A percentile compares a stretch with the other conserved stretches of the same genome.
Evolutionary conservation across 2,113 vertebrate species (phyloP).

Genomic region (Tetrax tetrax): DNA sequence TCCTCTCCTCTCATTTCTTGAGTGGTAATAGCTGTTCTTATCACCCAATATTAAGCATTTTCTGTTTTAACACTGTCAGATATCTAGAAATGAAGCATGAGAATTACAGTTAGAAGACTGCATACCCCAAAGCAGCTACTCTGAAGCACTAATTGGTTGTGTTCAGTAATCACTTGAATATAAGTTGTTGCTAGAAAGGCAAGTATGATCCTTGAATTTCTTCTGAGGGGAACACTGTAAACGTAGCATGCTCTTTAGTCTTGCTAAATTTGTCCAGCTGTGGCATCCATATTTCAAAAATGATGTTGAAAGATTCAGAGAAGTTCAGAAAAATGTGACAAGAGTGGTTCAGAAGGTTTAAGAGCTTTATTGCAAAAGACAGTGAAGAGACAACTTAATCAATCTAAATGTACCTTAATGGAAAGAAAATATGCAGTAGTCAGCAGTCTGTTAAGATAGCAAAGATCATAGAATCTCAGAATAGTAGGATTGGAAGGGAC

Average conservation of each 20-base stretch:
- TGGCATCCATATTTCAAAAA: constrained; percentile 47
- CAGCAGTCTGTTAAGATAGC: not conserved
- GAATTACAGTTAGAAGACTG: not conserved
- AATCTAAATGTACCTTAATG: not conserved
- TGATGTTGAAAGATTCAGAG: constrained; percentile 27
- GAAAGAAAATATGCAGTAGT: not conserved
- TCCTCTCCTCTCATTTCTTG: not conserved
- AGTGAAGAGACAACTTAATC: not conserved
- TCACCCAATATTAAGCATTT: not conserved
- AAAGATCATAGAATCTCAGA: not conserved
- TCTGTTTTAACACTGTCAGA: not conserved
- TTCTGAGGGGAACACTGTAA: not conserved
- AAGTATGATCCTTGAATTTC: not conserved
- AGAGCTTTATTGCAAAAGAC: constrained; percentile 24
- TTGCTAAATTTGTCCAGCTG: constrained; percentile 3
- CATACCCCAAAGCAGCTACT: not conserved
- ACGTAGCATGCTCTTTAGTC: not conserved
- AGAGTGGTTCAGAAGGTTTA: not conserved
- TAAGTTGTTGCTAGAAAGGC: not conserved
- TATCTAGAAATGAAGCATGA: not conserved
- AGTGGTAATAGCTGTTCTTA: not conserved
- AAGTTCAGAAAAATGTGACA: not conserved
- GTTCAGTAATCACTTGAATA: not conserved
- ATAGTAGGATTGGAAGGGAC: too few species aligned
- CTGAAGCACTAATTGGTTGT: not conserved